Base-by-base conservation (phyloP, 2,797 vertebrate genomes). In the Enteromius thamalakanensis region DNA sequence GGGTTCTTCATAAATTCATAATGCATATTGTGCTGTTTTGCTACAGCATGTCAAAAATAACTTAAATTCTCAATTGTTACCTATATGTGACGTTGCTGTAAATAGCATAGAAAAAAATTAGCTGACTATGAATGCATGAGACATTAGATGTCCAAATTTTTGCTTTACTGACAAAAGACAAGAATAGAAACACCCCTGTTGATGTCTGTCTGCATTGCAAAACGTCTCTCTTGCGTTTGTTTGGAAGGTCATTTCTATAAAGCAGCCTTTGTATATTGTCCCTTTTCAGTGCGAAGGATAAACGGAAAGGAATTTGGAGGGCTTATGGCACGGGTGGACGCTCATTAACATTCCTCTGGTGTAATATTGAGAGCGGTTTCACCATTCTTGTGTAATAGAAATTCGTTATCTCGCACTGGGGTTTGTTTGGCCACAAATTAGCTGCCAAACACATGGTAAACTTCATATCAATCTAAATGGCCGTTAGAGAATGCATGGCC, bases 101-200 rank as follows among this genome's bases (percentile, higher is more conserved):
- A 67, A 53, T 79, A 77, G 60, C 67, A 19, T 21, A 74, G 15
- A 45, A 23, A 37, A 81, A 79, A 81, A 80, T 85, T 81, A 79
- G 86, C 78, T 84, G 45, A 51, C 67, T 79, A 76, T 82, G 83
- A 83, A 76, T 80, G 80, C 70, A 78, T 71, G 40, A 77, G 77
- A 85, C 80, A 78, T 70, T 60, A 76, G 23, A 23, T 53, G 67
- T 32, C 64, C 71, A 75, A 84, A 80, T 68, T 29, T 72, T 64
- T 83, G 29, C 77, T 69, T 21, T 84, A 51, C 55, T 69, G 80
- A 83, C 72, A 88, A 74, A 86, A 79, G 23, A 79, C 55, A 70
- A 49, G 45, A 82, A 82, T 78, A 85, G 85, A 62, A 80, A 53
- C 72, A 70, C 51, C 67, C 42, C 62, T 49, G 37, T 64, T 60